phyloP scores from a whole-genome alignment of 2,113 vertebrate genomes.

The Megaleporinus macrocephalus region DNA sequence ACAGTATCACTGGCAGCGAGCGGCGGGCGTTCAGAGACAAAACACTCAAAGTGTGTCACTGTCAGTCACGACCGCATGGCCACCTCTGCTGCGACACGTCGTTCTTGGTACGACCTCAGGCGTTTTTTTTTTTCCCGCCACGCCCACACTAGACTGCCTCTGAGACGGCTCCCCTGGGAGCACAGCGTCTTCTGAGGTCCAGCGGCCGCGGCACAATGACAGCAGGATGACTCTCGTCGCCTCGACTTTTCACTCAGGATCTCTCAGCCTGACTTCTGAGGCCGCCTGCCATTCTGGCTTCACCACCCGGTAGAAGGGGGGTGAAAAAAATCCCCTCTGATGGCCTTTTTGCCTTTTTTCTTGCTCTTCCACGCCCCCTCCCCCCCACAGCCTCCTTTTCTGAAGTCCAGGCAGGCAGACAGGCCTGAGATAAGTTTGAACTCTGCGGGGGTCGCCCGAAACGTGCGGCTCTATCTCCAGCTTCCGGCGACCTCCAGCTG shows the following conservation, averaged over 20 bases:
- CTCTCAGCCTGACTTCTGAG: conserved; percentile 11
- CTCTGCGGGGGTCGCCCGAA: conserved; percentile 29
- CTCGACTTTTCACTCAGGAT: conserved; percentile 13
- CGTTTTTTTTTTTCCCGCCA: conserved; percentile 17
- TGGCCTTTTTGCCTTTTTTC: conserved; percentile 24
- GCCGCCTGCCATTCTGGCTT: background rate
- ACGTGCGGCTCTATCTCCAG: background rate
- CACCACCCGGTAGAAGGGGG: background rate
- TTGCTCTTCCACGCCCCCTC: background rate
- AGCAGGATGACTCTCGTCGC: conserved; percentile 33
- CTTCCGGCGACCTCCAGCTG: conserved; percentile 22
- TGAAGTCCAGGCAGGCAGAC: conserved; percentile 40
- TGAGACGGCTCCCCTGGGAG: conserved; percentile 33
- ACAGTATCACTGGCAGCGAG: conserved; percentile 31
- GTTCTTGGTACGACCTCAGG: conserved; percentile 25
- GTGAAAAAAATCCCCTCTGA: conserved; percentile 38
- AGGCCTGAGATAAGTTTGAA: conserved; percentile 44
- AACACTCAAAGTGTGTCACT: conserved; percentile 15
- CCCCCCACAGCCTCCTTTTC: background rate
- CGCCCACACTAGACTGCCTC: conserved; percentile 26
- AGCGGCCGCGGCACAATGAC: conserved; percentile 6
- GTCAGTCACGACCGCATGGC: conserved; percentile 28
- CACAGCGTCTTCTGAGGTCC: conserved; percentile 32
- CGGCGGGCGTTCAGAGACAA: conserved; percentile 30
- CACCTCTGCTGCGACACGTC: conserved; percentile 16